phyloP scores from a whole-genome alignment of 2,888 invertebrate genomes.

The Mythimna ferrago region DNA sequence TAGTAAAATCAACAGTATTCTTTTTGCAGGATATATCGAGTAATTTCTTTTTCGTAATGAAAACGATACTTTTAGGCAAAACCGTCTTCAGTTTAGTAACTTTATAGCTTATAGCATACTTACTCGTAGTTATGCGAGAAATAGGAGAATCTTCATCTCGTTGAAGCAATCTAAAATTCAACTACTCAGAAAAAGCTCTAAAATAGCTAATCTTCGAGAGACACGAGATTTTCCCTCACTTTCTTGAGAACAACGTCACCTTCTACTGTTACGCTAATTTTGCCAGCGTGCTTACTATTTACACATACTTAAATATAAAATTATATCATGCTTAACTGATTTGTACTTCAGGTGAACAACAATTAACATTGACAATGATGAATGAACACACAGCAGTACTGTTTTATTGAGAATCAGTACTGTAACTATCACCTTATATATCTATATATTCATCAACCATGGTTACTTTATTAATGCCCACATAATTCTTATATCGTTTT shows the following conservation, averaged over 20 bases:
- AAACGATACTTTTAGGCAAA: not conserved
- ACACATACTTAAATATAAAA: constrained; percentile 58
- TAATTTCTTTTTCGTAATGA: not conserved
- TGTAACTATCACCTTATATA: constrained; percentile 12
- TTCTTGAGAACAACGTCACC: not conserved
- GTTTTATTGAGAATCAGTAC: constrained; percentile 47
- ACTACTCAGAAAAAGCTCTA: not conserved
- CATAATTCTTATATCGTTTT: constrained; percentile 21
- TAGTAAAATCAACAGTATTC: not conserved
- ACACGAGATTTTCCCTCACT: not conserved
- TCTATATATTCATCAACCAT: constrained; percentile 2
- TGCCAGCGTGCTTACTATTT: constrained; percentile 46
- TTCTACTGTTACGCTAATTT: constrained; percentile 18
- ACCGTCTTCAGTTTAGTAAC: not conserved
- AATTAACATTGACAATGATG: constrained; percentile 56
- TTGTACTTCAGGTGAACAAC: constrained; percentile 84
- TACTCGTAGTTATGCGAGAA: too few species aligned
- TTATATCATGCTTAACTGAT: constrained; percentile 77
- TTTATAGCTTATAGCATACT: not conserved
- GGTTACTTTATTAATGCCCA: constrained; percentile 8
- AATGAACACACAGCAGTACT: constrained; percentile 60
- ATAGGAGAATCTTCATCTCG: not conserved
- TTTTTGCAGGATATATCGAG: not conserved
- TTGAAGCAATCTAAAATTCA: not conserved
- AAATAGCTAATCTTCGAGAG: not conserved